A percentile compares a stretch with the other conserved stretches of the same genome.
phyloP scores from a whole-genome alignment of 2,888 invertebrate genomes.

The Adineta ricciae region DNA sequence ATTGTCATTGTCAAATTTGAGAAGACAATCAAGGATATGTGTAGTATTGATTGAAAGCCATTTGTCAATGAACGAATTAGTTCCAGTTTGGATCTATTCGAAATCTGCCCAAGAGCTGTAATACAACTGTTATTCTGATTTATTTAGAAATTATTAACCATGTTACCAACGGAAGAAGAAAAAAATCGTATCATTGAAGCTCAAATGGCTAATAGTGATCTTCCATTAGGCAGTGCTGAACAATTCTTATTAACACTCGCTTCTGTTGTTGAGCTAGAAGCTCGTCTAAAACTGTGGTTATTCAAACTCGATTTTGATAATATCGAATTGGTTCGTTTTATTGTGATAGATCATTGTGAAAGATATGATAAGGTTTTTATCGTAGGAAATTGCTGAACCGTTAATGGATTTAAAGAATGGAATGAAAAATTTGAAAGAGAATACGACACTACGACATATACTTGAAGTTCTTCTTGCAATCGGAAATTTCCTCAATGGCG shows the following conservation, averaged over 20 bases:
- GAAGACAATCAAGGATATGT: too few relatives aligned
- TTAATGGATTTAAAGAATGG: conserved; percentile 96
- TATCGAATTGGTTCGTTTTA: conserved; percentile 65
- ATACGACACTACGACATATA: conserved; percentile 86
- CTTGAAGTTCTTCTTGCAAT: conserved; percentile 82
- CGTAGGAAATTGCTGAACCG: conserved; percentile 88
- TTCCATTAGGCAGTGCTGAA: conserved; percentile 86
- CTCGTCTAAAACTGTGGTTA: conserved; percentile 86
- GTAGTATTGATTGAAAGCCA: background rate
- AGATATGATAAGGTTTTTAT: conserved; percentile 38
- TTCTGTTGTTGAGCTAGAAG: conserved; percentile 84
- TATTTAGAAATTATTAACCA: conserved; percentile 71
- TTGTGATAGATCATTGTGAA: conserved; percentile 31
- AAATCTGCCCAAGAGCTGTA: too few relatives aligned
- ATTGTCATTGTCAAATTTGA: background rate
- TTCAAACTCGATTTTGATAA: conserved; percentile 96
- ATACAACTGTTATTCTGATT: too few relatives aligned
- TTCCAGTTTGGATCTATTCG: too few relatives aligned
- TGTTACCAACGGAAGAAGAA: conserved; percentile 95
- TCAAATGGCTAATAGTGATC: conserved; percentile 76
- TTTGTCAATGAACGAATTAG: background rate
- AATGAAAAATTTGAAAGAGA: conserved; percentile 75
- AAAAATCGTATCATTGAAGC: conserved; percentile 89
- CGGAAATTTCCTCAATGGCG: conserved; percentile 89
- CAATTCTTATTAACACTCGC: conserved; percentile 92